phyloP scores from a whole-genome alignment of 1,140 invertebrate species.

The Diplogasteroides magnus region DNA sequence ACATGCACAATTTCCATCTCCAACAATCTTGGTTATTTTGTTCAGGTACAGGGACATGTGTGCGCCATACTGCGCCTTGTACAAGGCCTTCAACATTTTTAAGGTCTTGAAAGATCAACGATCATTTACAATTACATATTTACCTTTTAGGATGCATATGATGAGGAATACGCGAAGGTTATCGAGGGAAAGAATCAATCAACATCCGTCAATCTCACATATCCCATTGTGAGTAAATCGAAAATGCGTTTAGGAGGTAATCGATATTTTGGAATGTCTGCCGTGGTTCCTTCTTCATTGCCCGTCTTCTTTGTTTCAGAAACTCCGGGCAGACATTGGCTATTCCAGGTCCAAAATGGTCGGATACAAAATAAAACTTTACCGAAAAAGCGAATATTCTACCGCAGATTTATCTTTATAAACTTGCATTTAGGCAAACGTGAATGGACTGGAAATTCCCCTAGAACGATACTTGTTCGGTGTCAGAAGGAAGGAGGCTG shows the following conservation, averaged over 20 bases:
- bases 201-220: constrained; percentile 26
- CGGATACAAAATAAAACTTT: too few relatives aligned
- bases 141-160: constrained; percentile 23
- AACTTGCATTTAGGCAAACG: constrained; percentile 1
- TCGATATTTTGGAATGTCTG: too few relatives aligned
- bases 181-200: constrained; percentile 5
- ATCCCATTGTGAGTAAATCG: constrained; percentile 24
- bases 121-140: background rate
- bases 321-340: too few relatives aligned
- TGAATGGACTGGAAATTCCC: constrained; percentile 33
- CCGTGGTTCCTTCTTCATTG: too few relatives aligned
- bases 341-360: too few relatives aligned
- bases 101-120: constrained; percentile 21
- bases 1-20: background rate
- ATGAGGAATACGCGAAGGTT: constrained; percentile 18
- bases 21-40: constrained; percentile 8
- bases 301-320: too few relatives aligned
- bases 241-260: too few relatives aligned
- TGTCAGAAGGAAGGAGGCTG: constrained; percentile 22
- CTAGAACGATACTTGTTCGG: constrained; percentile 33
- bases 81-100: constrained; percentile 41
- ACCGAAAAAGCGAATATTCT: background rate
- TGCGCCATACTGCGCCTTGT: constrained; percentile 44
- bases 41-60: constrained; percentile 40
- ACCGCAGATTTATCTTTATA: background rate